Evolutionary conservation across 2,113 vertebrate species (phyloP).

Genomic region (Origma solitaria): DNA sequence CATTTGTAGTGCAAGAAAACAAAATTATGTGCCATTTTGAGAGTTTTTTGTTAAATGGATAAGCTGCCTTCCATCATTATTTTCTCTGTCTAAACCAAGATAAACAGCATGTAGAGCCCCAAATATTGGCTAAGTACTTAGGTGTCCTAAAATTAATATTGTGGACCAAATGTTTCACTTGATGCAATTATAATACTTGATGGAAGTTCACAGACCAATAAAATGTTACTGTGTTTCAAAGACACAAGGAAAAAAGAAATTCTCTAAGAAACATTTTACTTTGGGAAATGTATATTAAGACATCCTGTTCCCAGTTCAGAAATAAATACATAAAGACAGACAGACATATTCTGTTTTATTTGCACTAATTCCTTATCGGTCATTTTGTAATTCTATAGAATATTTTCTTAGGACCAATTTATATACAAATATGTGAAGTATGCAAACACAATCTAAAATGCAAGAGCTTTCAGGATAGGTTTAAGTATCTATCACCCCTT

Average conservation of each 20-base stretch:
- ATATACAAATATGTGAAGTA: background rate
- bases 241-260: background rate
- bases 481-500: background rate
- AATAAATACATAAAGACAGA: background rate
- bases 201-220: background rate
- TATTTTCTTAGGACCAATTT: background rate
- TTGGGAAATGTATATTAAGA: background rate
- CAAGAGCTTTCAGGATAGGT: background rate
- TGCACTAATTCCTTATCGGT: background rate
- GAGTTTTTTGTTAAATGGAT: background rate
- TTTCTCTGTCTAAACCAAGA: background rate
- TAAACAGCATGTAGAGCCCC: background rate
- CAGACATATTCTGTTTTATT: background rate
- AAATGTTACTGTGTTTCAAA: background rate
- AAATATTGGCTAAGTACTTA: background rate
- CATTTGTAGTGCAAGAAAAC: background rate
- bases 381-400: background rate
- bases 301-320: background rate
- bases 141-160: background rate
- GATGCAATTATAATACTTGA: background rate
- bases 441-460: background rate
- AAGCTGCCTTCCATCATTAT: background rate
- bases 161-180: background rate
- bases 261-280: background rate
- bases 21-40: background rate